These are phyloP conservation scores for Catajapyx aquilonaris DNA, from an alignment of 1,140 invertebrate genomes.

Conservation along the genomic window DNA sequence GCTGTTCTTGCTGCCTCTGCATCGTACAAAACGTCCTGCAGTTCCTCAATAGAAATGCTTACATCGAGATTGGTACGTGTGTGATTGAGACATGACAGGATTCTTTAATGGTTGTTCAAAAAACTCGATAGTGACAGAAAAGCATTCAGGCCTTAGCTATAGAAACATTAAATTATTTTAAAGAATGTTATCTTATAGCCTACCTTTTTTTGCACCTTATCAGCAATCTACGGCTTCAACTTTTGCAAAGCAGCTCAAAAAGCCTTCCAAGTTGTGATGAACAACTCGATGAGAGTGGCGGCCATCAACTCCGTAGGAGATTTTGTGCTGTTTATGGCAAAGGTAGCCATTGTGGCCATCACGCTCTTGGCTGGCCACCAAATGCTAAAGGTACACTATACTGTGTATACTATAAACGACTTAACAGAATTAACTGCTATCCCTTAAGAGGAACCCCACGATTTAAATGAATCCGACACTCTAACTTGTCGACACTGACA, in stretches of 20 bases:
- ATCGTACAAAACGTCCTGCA: constrained; percentile 51
- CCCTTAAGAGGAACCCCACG: no score
- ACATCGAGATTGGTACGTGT: constrained; percentile 47
- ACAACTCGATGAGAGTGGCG: constrained; percentile 41
- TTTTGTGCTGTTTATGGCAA: constrained; percentile 51
- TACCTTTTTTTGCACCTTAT: no score
- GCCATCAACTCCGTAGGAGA: constrained; percentile 60
- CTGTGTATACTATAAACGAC: background rate
- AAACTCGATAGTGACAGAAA: no score
- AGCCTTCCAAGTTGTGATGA: constrained; percentile 33
- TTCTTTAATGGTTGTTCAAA: no score
- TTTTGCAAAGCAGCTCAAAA: constrained; percentile 41
- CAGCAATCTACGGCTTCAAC: constrained; percentile 45
- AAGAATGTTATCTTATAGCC: no score
- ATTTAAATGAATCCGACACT: no score
- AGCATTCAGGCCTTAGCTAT: no score
- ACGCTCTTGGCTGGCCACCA: constrained; percentile 36
- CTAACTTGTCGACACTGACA: no score
- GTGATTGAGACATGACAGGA: no score
- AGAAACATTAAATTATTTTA: no score
- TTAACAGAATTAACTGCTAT: background rate
- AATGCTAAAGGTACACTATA: constrained; percentile 31
- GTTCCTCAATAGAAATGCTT: constrained; percentile 52
- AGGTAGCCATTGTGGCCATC: constrained; percentile 40
- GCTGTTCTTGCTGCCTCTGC: constrained; percentile 48